Conservation (phyloP, 2,888 invertebrate genomes). For the Subacronicta megacephala region DNA sequence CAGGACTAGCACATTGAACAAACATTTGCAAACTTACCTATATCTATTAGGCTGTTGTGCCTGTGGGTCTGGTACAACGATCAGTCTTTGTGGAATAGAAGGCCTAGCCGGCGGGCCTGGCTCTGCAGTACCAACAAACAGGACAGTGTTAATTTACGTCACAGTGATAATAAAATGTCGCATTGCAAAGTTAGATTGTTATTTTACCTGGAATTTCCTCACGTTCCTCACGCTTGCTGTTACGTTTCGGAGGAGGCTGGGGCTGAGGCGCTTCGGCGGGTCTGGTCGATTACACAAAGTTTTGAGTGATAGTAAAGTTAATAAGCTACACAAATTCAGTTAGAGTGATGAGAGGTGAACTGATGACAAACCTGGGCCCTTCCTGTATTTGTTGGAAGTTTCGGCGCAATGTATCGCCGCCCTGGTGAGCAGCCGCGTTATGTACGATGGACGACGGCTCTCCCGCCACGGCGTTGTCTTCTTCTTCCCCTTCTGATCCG, state of each 20-base stretch:
- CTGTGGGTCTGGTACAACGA: slow-evolving; percentile 97
- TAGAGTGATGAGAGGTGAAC: neutral
- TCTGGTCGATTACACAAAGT: slow-evolving; percentile 87
- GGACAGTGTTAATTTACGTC: slow-evolving; percentile 40
- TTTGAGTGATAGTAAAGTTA: slow-evolving; percentile 33
- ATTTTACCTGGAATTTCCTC: slow-evolving; percentile 90
- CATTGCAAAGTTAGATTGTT: slow-evolving; percentile 52
- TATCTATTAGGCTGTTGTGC: slow-evolving; percentile 92
- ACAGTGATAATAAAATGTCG: slow-evolving; percentile 46
- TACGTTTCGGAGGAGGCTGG: slow-evolving; percentile 90
- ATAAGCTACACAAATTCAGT: slow-evolving; percentile 41
- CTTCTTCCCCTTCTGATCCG: slow-evolving; percentile 99
- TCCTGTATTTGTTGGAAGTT: slow-evolving; percentile 99
- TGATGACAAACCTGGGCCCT: slow-evolving; percentile 82
- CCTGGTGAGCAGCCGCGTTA: slow-evolving; percentile 92
- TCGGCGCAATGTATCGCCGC: slow-evolving; percentile 98
- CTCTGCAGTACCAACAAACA: slow-evolving; percentile 86
- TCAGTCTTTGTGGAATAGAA: slow-evolving; percentile 96
- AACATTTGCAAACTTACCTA: slow-evolving; percentile 70
- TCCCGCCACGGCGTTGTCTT: slow-evolving; percentile 96
- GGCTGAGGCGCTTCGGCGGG: slow-evolving; percentile 90
- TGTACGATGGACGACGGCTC: slow-evolving; percentile 98
- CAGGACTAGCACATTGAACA: slow-evolving; percentile 7
- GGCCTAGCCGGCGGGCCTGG: slow-evolving; percentile 97
- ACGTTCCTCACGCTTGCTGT: slow-evolving; percentile 88